phyloP scores from a whole-genome alignment of 2,113 vertebrate species.

The Microcebus lehilahytsara region DNA sequence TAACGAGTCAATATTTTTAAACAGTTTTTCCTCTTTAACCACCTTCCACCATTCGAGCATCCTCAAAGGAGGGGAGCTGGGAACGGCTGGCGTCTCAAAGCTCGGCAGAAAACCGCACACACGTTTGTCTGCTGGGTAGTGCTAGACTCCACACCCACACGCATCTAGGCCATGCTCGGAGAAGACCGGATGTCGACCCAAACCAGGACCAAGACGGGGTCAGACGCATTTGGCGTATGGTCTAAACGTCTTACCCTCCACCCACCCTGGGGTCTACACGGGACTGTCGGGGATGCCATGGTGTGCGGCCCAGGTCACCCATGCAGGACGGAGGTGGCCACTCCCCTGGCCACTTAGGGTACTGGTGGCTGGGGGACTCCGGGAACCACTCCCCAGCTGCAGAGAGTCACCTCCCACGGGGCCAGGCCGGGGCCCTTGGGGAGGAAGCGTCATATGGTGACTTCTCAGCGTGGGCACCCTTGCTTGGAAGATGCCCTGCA shows the following conservation, averaged over 20 bases:
- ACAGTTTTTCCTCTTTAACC: background rate
- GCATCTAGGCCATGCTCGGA: too few relatives aligned
- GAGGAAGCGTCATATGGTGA: background rate
- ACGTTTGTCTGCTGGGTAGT: background rate
- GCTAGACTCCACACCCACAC: too few relatives aligned
- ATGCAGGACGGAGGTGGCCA: background rate
- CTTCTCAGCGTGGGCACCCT: background rate
- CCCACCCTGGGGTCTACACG: background rate
- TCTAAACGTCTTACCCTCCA: background rate
- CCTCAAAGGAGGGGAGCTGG: too few relatives aligned
- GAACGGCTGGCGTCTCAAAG: background rate
- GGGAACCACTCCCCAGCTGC: too few relatives aligned
- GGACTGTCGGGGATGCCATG: rapidly evolving
- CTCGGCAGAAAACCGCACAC: background rate
- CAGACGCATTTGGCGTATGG: background rate
- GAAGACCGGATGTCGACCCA: too few relatives aligned
- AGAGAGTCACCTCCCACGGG: background rate
- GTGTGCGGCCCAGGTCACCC: too few relatives aligned
- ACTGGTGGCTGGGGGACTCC: too few relatives aligned
- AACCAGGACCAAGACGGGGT: background rate
- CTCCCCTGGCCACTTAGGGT: background rate
- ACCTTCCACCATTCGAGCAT: background rate
- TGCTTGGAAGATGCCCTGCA: too few relatives aligned
- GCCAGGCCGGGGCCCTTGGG: background rate
- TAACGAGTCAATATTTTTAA: background rate